Evolutionary conservation across 92 coral and sea anemone species (phyloP).

Genomic region (Siderastrea radians): DNA sequence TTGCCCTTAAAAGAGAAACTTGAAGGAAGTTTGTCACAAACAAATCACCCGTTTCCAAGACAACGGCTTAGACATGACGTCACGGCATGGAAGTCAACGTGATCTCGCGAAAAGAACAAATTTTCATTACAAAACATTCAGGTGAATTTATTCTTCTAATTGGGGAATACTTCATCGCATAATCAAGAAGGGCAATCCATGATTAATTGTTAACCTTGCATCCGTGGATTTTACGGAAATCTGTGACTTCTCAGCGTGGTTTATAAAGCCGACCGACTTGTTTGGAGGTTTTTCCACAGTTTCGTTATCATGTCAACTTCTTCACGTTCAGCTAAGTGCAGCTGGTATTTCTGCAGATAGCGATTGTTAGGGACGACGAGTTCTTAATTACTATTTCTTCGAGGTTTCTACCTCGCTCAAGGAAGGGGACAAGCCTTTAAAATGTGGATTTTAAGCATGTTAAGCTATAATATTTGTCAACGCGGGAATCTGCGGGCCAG

Average conservation of each 20-base stretch:
- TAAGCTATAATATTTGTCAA: constrained; percentile 13
- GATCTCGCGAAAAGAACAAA: constrained; percentile 53
- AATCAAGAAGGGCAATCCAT: constrained; percentile 13
- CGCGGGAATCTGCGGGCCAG: constrained; percentile 71
- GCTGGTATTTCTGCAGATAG: constrained; percentile 78
- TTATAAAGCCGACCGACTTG: neutral
- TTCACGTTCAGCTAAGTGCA: constrained; percentile 63
- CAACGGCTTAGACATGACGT: constrained; percentile 87
- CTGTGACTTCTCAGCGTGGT: neutral
- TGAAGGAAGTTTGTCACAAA: constrained; percentile 59
- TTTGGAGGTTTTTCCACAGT: constrained; percentile 1
- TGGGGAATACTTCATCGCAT: constrained; percentile 3
- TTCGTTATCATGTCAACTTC: constrained; percentile 40
- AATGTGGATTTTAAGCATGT: constrained; percentile 24
- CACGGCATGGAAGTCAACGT: constrained; percentile 74
- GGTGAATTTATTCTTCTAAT: constrained; percentile 6
- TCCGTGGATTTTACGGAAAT: constrained; percentile 17
- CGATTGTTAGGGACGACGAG: constrained; percentile 12
- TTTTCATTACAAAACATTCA: constrained; percentile 29
- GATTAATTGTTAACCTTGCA: constrained; percentile 1
- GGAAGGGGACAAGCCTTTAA: neutral
- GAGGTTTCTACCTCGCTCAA: constrained; percentile 36
- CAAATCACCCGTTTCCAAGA: constrained; percentile 62
- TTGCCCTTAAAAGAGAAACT: neutral
- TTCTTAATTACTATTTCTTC: constrained; percentile 8